phyloP scores from a whole-genome alignment of 2,797 vertebrate genomes.

The Pangasius krempfi region DNA sequence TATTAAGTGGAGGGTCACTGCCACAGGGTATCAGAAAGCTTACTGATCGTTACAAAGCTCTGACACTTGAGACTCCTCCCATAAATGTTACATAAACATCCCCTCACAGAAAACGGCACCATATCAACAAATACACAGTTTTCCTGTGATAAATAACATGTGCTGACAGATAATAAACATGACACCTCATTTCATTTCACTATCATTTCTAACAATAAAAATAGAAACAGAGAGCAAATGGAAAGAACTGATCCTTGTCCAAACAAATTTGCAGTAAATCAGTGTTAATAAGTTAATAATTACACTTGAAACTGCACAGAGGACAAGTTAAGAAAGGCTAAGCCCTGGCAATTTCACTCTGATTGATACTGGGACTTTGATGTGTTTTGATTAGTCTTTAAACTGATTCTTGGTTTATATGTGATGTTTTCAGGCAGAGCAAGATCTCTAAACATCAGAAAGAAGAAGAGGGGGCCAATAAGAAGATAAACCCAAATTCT shows the following conservation, averaged over 20 bases:
- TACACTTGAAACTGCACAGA: neutral
- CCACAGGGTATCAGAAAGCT: neutral
- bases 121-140: neutral
- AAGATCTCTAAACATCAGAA: slow-evolving; percentile 29
- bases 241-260: neutral
- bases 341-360: slow-evolving; percentile 30
- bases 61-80: too few species aligned
- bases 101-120: neutral
- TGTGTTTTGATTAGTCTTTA: slow-evolving; percentile 28
- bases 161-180: neutral
- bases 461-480: slow-evolving; percentile 32
- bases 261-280: neutral
- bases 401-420: slow-evolving; percentile 29
- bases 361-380: neutral
- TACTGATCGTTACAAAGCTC: neutral
- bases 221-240: neutral
- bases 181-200: neutral
- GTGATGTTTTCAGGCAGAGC: slow-evolving; percentile 52
- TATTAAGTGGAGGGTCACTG: too few species aligned
- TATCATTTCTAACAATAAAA: neutral
- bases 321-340: slow-evolving; percentile 33
- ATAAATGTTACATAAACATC: too few species aligned
- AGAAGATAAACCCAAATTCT: slow-evolving; percentile 42
- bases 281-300: neutral
- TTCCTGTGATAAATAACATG: neutral